These are phyloP conservation scores for Pediacus dermestoides DNA, from an alignment of 2,888 invertebrate species.

Conservation along the genomic window DNA sequence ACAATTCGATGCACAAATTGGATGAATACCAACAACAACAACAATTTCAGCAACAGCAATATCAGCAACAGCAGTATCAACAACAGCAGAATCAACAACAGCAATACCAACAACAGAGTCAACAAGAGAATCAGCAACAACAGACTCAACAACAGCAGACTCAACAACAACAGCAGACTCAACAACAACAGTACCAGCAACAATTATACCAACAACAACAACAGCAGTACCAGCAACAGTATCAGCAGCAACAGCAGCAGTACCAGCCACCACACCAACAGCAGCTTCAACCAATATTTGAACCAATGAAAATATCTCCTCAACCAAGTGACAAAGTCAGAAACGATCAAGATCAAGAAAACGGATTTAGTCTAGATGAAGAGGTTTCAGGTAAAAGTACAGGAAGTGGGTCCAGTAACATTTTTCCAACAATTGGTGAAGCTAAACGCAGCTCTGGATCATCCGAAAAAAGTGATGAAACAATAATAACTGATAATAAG, in stretches of 20 bases:
- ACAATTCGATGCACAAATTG: too few species aligned
- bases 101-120: conserved; percentile 23
- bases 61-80: too few species aligned
- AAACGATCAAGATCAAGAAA: conserved; percentile 27
- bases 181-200: conserved; percentile 21
- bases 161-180: conserved; percentile 51
- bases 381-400: conserved; percentile 59
- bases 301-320: conserved; percentile 20
- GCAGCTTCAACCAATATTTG: conserved; percentile 29
- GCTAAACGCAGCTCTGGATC: conserved; percentile 61
- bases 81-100: conserved; percentile 24
- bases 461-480: conserved; percentile 61
- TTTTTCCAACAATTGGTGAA: conserved; percentile 75
- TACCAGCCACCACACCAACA: not conserved
- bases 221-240: conserved; percentile 48
- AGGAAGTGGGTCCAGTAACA: conserved; percentile 57
- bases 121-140: conserved; percentile 19
- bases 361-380: conserved; percentile 53
- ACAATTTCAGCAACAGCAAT: too few species aligned
- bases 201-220: conserved; percentile 24
- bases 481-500: conserved; percentile 48
- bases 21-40: too few species aligned
- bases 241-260: conserved; percentile 39
- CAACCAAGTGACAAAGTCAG: conserved; percentile 40
- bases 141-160: conserved; percentile 29